phyloP scores from a whole-genome alignment of 53 echinoderm and acorn worm species.

The Zoroaster sp. region DNA sequence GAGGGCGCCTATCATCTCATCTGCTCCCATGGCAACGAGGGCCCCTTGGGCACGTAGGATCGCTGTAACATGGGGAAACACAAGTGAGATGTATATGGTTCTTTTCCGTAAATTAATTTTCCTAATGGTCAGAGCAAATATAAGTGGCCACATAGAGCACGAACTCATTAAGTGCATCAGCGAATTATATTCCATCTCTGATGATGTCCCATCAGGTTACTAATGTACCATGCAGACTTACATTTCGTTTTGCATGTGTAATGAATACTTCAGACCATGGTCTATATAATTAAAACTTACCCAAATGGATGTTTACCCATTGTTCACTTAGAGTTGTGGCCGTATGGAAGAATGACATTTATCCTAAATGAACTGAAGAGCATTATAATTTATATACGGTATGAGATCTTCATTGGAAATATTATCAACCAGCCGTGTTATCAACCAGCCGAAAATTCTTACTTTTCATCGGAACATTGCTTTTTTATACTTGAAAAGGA shows the following conservation, averaged over 20 bases:
- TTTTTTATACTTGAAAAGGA: no score
- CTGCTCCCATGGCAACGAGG: slow-evolving; percentile 38
- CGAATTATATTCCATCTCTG: background rate
- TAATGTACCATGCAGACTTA: no score
- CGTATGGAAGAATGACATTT: no score
- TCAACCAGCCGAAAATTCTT: no score
- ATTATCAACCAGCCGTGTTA: no score
- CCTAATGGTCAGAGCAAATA: background rate
- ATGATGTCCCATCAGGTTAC: no score
- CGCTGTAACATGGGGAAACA: slow-evolving; percentile 5
- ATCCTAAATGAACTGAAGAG: no score
- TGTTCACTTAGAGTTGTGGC: no score
- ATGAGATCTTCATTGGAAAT: no score
- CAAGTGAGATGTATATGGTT: background rate
- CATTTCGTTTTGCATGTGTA: background rate
- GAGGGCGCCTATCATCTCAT: slow-evolving; percentile 43
- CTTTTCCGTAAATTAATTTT: background rate
- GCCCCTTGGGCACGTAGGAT: background rate
- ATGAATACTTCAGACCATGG: background rate
- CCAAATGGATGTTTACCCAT: background rate
- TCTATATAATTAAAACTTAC: background rate
- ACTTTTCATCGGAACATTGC: no score
- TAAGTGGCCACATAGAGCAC: background rate
- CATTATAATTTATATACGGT: no score
- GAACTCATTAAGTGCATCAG: background rate